Percentiles rank a stretch among this genome's conserved stretches.
Evolutionary conservation across 2,888 invertebrate species (phyloP).

Genomic region (Coenonympha arcania): DNA sequence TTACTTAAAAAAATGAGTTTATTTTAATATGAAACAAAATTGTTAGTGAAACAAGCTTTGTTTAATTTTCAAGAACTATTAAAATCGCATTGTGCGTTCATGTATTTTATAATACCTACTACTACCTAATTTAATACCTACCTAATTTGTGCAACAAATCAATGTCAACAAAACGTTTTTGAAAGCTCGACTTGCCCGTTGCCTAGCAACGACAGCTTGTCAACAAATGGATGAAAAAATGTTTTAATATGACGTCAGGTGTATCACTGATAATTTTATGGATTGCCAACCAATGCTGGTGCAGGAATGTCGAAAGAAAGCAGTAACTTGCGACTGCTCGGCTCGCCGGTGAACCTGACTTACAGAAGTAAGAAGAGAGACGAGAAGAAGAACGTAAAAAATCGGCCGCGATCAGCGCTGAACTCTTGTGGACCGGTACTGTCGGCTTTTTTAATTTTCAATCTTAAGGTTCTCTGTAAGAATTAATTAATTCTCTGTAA

Average conservation of each 20-base stretch:
- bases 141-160: too few relatives aligned
- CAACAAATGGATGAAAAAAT: constrained; percentile 33
- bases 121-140: too few relatives aligned
- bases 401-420: constrained; percentile 61
- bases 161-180: constrained; percentile 1
- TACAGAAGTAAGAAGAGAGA: constrained; percentile 63
- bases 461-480: too few relatives aligned
- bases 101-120: too few relatives aligned
- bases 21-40: too few relatives aligned
- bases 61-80: too few relatives aligned
- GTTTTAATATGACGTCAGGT: constrained; percentile 23
- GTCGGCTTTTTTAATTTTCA: neutral
- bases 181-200: constrained; percentile 27
- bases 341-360: constrained; percentile 64
- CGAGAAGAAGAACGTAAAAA: constrained; percentile 53
- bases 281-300: constrained; percentile 29
- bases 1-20: too few relatives aligned
- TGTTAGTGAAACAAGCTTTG: too few relatives aligned
- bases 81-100: too few relatives aligned
- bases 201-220: constrained; percentile 43
- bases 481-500: too few relatives aligned
- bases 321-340: constrained; percentile 57
- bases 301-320: constrained; percentile 66
- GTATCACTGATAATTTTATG: constrained; percentile 3
- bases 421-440: constrained; percentile 57